phyloP scores from a whole-genome alignment of 2,113 vertebrate genomes.

The Rhynchopsitta pachyrhyncha region DNA sequence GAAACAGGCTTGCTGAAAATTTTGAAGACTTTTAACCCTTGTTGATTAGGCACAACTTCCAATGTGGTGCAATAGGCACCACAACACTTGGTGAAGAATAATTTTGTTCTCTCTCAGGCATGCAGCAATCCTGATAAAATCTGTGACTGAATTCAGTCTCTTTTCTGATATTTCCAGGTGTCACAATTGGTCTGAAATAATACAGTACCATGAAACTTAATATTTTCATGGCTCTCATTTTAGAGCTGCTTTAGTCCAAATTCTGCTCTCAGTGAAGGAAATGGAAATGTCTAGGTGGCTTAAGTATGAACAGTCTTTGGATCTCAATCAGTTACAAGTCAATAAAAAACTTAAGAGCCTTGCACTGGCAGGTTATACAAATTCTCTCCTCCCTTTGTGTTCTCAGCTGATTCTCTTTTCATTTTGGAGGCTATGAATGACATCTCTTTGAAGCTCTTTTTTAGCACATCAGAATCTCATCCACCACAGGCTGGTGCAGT shows the following conservation, averaged over 20 bases:
- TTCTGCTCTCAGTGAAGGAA: background rate
- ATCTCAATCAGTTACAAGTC: background rate
- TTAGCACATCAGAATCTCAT: background rate
- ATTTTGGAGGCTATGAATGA: background rate
- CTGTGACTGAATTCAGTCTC: background rate
- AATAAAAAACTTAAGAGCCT: background rate
- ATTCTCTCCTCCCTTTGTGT: background rate
- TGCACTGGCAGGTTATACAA: background rate
- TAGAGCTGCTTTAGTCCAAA: background rate
- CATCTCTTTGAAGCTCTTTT: background rate
- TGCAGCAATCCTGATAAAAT: background rate
- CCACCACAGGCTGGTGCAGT: background rate
- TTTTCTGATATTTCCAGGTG: background rate
- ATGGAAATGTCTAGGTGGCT: background rate
- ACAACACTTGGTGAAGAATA: background rate
- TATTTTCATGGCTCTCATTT: background rate
- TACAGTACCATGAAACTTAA: accelerated
- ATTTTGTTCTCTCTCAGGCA: background rate
- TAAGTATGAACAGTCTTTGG: background rate
- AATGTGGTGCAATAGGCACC: background rate
- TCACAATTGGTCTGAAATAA: background rate
- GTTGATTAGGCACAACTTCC: background rate
- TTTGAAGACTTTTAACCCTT: background rate
- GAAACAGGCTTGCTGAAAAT: background rate
- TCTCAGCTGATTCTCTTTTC: background rate